phyloP scores from a whole-genome alignment of 1,140 invertebrate species.

The Zaprionus tsacasi region DNA sequence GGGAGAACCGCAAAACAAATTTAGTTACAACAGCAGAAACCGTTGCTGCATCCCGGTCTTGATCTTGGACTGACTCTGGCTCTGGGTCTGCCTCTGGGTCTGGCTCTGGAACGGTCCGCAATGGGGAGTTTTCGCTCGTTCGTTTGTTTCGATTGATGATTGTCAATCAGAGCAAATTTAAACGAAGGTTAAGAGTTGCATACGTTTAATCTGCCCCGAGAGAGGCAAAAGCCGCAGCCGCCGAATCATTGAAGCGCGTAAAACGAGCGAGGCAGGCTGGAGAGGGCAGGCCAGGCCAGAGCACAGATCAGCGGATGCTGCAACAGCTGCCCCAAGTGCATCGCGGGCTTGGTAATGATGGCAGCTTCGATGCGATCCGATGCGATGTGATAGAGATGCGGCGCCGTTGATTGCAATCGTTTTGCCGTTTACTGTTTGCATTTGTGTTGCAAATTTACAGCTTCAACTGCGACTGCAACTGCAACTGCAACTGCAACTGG shows the following conservation, averaged over 20 bases:
- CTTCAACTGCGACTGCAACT: slow-evolving; percentile 65
- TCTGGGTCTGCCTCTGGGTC: not conserved
- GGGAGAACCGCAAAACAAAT: slow-evolving; percentile 42
- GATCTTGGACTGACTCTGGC: not conserved
- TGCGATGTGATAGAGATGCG: slow-evolving; percentile 70
- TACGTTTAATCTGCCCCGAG: slow-evolving; percentile 67
- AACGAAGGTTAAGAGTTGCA: slow-evolving; percentile 80
- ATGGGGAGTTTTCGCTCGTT: slow-evolving; percentile 35
- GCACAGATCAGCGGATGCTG: slow-evolving; percentile 54
- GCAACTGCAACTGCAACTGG: slow-evolving; percentile 62
- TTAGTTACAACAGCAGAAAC: slow-evolving; percentile 40
- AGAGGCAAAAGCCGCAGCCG: slow-evolving; percentile 43
- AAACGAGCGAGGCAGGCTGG: slow-evolving; percentile 54
- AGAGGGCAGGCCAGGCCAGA: slow-evolving; percentile 29
- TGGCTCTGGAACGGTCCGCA: not conserved
- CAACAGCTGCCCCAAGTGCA: slow-evolving; percentile 31
- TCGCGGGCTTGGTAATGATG: slow-evolving; percentile 37
- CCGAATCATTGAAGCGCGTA: slow-evolving; percentile 75
- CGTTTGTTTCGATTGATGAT: slow-evolving; percentile 66
- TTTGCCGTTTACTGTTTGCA: slow-evolving; percentile 60
- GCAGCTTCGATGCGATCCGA: slow-evolving; percentile 45
- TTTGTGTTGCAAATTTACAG: slow-evolving; percentile 82
- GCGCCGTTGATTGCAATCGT: slow-evolving; percentile 74
- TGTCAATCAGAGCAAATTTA: slow-evolving; percentile 79
- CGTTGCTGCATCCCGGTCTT: slow-evolving; percentile 6